Evolutionary conservation across 2,113 vertebrate species (phyloP).

Genomic region (Platichthys stellatus): DNA sequence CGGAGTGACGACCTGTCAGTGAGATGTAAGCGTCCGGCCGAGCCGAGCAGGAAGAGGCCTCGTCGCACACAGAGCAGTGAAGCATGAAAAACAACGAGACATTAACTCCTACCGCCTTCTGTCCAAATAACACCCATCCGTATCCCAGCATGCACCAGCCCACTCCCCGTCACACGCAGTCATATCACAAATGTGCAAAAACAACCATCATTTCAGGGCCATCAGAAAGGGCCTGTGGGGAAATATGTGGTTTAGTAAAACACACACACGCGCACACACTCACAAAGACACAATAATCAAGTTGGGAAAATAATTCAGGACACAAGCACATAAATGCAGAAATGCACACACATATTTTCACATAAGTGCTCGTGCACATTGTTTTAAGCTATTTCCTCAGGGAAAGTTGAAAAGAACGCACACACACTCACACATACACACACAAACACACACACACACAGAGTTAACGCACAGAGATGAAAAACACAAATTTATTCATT

Average conservation of each 20-base stretch:
- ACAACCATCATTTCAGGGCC: constrained; percentile 53
- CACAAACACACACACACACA: background rate
- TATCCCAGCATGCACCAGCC: constrained; percentile 67
- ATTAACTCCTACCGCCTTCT: constrained; percentile 67
- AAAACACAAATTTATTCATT: constrained; percentile 61
- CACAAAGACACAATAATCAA: constrained; percentile 51
- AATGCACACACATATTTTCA: background rate
- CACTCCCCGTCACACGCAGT: constrained; percentile 48
- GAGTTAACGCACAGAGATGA: background rate
- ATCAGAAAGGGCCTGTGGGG: constrained; percentile 62
- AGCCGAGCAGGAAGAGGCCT: constrained; percentile 21
- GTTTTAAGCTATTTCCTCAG: constrained; percentile 14
- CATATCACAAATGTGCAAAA: constrained; percentile 51
- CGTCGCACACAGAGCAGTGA: constrained; percentile 44
- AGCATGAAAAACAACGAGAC: constrained; percentile 60
- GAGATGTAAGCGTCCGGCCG: constrained; percentile 18
- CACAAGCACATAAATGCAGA: constrained; percentile 34
- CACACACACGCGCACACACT: background rate
- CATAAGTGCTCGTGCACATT: background rate
- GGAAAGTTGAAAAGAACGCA: background rate
- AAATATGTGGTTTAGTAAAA: constrained; percentile 69
- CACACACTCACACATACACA: background rate
- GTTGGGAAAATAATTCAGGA: constrained; percentile 58
- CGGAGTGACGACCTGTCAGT: constrained; percentile 34
- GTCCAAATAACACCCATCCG: constrained; percentile 67